Conservation (phyloP, 2,888 invertebrate genomes). For the Prosopocoilus inquinatus region DNA sequence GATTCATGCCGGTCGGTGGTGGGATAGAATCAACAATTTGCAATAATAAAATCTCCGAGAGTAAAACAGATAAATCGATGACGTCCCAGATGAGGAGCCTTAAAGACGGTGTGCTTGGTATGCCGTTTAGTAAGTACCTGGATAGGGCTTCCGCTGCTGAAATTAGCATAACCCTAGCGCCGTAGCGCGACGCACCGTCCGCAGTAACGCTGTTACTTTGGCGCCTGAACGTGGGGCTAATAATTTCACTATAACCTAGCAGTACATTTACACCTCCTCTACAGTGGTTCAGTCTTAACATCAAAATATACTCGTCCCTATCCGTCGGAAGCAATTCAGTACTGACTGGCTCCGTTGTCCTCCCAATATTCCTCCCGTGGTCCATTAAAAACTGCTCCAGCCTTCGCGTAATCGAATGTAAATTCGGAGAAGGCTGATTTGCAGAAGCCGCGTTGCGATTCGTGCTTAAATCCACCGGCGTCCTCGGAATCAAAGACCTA, state of each 20-base stretch:
- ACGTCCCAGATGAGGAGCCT: conserved; percentile 41
- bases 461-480: conserved; percentile 17
- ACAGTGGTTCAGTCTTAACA: conserved; percentile 41
- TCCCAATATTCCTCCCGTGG: conserved; percentile 27
- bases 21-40: conserved; percentile 52
- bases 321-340: conserved; percentile 26
- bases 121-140: conserved; percentile 46
- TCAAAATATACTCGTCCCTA: conserved; percentile 42
- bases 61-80: conserved; percentile 51
- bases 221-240: conserved; percentile 18
- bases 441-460: conserved; percentile 10
- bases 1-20: conserved; percentile 43
- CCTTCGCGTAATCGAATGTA: conserved; percentile 27
- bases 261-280: conserved; percentile 41
- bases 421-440: conserved; percentile 22
- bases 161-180: conserved; percentile 49
- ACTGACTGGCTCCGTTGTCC: conserved; percentile 7
- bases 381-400: conserved; percentile 32
- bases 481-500: conserved; percentile 13
- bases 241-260: conserved; percentile 28
- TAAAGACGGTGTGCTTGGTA: conserved; percentile 36
- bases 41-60: conserved; percentile 52
- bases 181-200: conserved; percentile 43
- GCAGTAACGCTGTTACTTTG: conserved; percentile 35
- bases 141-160: conserved; percentile 52